phyloP scores from a whole-genome alignment of 2,888 invertebrate genomes.

The Athripsodes cinereus region DNA sequence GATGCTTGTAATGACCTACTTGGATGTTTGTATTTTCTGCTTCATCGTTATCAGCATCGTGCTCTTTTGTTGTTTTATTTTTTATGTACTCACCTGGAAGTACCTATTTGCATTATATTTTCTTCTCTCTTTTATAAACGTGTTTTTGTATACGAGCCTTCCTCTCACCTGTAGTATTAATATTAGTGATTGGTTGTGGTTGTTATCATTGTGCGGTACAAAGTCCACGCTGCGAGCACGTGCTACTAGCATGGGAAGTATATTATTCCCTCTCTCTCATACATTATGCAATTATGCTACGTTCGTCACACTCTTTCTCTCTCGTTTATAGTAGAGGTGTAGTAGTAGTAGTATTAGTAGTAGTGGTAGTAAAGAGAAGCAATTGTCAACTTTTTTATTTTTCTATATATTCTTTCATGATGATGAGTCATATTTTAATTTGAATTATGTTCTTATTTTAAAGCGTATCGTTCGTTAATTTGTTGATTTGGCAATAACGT shows the following conservation, averaged over 20 bases:
- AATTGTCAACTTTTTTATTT: conserved; percentile 3
- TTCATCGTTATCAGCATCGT: too few relatives aligned
- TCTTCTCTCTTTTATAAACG: background rate
- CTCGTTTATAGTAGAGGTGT: conserved; percentile 13
- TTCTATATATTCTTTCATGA: too few relatives aligned
- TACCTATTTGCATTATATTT: background rate
- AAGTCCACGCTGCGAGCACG: conserved; percentile 21
- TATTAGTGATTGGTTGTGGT: too few relatives aligned
- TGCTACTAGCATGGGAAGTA: conserved; percentile 14
- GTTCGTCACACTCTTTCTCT: conserved; percentile 13
- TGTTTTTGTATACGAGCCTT: background rate
- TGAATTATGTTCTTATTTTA: too few relatives aligned
- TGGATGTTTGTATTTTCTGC: too few relatives aligned
- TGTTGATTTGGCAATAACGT: too few relatives aligned
- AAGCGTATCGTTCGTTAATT: too few relatives aligned
- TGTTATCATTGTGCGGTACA: conserved; percentile 8
- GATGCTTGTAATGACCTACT: too few relatives aligned
- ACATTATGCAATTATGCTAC: background rate
- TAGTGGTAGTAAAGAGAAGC: conserved; percentile 4
- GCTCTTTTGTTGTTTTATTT: background rate
- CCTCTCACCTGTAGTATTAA: background rate
- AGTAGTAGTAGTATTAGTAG: conserved; percentile 10
- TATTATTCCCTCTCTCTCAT: background rate
- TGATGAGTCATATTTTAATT: background rate
- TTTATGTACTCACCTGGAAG: background rate